These are phyloP conservation scores for Ormyrus nitidulus DNA, from an alignment of 2,888 invertebrate genomes.

Conservation along the genomic window DNA sequence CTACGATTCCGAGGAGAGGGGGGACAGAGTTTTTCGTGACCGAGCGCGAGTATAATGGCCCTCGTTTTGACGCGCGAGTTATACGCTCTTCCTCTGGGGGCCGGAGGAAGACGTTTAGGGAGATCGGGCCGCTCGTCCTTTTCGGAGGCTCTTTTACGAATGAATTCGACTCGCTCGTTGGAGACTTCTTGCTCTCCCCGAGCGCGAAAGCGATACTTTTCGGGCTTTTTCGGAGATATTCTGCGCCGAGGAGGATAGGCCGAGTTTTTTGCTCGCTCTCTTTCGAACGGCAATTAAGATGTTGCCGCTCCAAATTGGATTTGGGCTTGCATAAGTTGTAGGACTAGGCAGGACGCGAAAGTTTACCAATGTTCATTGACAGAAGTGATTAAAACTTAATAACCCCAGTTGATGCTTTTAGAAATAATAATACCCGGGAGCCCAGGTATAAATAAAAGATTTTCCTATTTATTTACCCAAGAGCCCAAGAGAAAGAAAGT, in stretches of 20 bases:
- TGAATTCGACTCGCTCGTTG: conserved; percentile 36
- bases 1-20: too few species aligned
- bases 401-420: too few species aligned
- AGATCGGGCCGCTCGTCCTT: conserved; percentile 28
- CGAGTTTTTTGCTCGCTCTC: conserved; percentile 2
- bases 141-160: conserved; percentile 20
- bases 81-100: neutral
- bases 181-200: conserved; percentile 10
- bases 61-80: conserved; percentile 33
- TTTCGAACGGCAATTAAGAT: neutral
- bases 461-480: too few species aligned
- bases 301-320: too few species aligned
- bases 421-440: too few species aligned
- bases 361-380: too few species aligned
- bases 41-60: conserved; percentile 19
- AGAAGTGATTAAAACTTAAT: too few species aligned
- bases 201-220: conserved; percentile 47
- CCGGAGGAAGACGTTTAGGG: neutral
- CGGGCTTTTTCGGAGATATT: neutral
- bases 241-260: neutral
- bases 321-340: too few species aligned
- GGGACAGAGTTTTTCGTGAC: too few species aligned
- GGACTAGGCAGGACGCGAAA: too few species aligned
- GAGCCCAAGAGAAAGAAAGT: too few species aligned
- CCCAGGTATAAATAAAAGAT: too few species aligned